Conservation (phyloP, 1,140 invertebrate genomes). For the Lordiphosa collinella region DNA sequence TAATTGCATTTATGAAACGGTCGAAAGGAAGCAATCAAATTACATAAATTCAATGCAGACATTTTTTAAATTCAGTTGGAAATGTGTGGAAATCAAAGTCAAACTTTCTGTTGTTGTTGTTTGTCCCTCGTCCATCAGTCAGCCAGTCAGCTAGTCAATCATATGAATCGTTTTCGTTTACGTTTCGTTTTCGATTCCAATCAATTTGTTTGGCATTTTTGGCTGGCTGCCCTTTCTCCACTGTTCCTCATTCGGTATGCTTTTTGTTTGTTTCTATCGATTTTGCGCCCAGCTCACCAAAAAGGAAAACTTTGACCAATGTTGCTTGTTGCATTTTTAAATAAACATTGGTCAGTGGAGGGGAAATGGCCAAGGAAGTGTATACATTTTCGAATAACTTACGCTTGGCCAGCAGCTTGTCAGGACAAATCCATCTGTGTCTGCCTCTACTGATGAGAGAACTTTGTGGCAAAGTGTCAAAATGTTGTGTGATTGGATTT, state of each 20-base stretch:
- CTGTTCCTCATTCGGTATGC: slow-evolving; percentile 19
- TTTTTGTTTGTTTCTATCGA: slow-evolving; percentile 47
- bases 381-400: slow-evolving; percentile 3
- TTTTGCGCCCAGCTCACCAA: slow-evolving; percentile 36
- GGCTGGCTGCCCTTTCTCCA: no score
- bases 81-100: slow-evolving; percentile 8
- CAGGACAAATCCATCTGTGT: slow-evolving; percentile 10
- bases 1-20: slow-evolving; percentile 65
- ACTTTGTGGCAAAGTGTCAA: no score
- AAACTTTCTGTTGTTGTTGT: slow-evolving; percentile 19
- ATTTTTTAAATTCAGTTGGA: slow-evolving; percentile 12
- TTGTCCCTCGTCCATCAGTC: slow-evolving; percentile 18
- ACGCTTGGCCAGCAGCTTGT: background rate
- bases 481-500: no score
- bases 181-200: slow-evolving; percentile 76
- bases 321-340: slow-evolving; percentile 74
- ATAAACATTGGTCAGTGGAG: slow-evolving; percentile 26
- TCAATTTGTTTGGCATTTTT: slow-evolving; percentile 77
- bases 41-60: slow-evolving; percentile 26
- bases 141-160: slow-evolving; percentile 59
- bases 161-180: slow-evolving; percentile 77
- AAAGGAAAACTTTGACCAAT: slow-evolving; percentile 19
- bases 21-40: slow-evolving; percentile 40
- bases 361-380: background rate
- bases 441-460: background rate